These are phyloP conservation scores for Planiliza haematocheilus DNA, from an alignment of 2,113 vertebrate species.

Conservation along the genomic window DNA sequence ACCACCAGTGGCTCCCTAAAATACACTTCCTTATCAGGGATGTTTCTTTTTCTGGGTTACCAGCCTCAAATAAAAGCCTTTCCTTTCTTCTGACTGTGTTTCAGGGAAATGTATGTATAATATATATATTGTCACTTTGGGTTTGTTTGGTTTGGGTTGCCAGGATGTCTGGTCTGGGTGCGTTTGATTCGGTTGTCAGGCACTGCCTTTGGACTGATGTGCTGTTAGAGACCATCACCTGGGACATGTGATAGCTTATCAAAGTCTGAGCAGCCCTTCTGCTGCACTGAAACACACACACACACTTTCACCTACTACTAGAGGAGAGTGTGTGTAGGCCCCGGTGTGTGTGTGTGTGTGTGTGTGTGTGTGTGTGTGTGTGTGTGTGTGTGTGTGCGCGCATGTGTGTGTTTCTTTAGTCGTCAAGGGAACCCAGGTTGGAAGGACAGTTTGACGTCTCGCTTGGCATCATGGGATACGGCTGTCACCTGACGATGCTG, in stretches of 20 bases:
- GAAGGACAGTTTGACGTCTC: constrained; percentile 98
- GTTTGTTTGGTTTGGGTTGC: constrained; percentile 79
- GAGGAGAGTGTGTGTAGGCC: constrained; percentile 44
- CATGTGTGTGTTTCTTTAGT: constrained; percentile 44
- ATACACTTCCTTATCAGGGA: constrained; percentile 56
- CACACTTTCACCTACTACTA: constrained; percentile 50
- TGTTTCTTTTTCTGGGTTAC: constrained; percentile 40
- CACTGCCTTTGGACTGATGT: constrained; percentile 90
- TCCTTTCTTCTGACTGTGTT: constrained; percentile 36
- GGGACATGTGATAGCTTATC: constrained; percentile 99
- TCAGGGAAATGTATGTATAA: constrained; percentile 56
- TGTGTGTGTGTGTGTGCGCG: constrained; percentile 25
- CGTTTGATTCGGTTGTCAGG: constrained; percentile 85
- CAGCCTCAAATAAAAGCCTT: constrained; percentile 38
- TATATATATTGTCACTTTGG: constrained; percentile 61
- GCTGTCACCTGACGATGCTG: constrained; percentile 97
- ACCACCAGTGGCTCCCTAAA: constrained; percentile 19
- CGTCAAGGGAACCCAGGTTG: constrained; percentile 92
- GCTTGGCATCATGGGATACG: constrained; percentile 96
- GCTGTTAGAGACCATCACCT: constrained; percentile 95
- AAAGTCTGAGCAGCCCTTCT: constrained; percentile 97
- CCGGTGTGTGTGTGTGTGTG: constrained; percentile 17
- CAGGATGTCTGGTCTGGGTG: constrained; percentile 76
- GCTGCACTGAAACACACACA: constrained; percentile 72
- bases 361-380: constrained; percentile 23